phyloP scores from a whole-genome alignment of 2,797 vertebrate species.

The Rhynchotus rufescens region DNA sequence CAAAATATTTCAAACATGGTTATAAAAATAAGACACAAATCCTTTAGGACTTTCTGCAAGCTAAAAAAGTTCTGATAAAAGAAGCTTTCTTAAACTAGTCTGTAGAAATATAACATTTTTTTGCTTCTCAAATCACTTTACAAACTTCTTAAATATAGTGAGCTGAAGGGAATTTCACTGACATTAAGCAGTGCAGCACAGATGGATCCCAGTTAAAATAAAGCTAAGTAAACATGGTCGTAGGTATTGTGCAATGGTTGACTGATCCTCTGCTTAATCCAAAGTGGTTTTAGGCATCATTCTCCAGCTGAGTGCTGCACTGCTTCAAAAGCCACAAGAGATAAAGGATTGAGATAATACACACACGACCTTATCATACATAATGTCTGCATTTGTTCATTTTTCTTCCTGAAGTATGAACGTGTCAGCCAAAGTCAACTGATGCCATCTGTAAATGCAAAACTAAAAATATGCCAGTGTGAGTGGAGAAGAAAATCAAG shows the following conservation, averaged over 20 bases:
- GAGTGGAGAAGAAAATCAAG: slow-evolving; percentile 50
- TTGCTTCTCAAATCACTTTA: slow-evolving; percentile 72
- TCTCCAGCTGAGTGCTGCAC: slow-evolving; percentile 55
- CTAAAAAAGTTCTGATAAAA: slow-evolving; percentile 67
- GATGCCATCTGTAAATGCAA: slow-evolving; percentile 55
- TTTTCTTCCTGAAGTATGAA: slow-evolving; percentile 54
- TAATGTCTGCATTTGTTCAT: slow-evolving; percentile 41
- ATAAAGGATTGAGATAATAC: slow-evolving; percentile 60
- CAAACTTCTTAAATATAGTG: slow-evolving; percentile 72
- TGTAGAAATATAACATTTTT: slow-evolving; percentile 67
- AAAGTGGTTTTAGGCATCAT: slow-evolving; percentile 61
- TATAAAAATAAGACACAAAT: slow-evolving; percentile 84
- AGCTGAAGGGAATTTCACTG: slow-evolving; percentile 66
- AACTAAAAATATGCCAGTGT: slow-evolving; percentile 35
- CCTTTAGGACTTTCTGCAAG: slow-evolving; percentile 63
- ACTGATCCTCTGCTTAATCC: slow-evolving; percentile 67
- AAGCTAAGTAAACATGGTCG: slow-evolving; percentile 76
- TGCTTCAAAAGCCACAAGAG: slow-evolving; percentile 55
- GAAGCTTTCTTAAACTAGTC: slow-evolving; percentile 63
- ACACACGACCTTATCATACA: slow-evolving; percentile 40
- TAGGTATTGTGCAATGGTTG: slow-evolving; percentile 64
- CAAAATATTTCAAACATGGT: slow-evolving; percentile 82
- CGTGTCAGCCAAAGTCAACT: slow-evolving; percentile 55
- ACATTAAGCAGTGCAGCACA: slow-evolving; percentile 66
- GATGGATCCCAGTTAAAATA: slow-evolving; percentile 69